Evolutionary conservation across 2,797 vertebrate species (phyloP), one percentile per base, ranked within the genome.

Genomic region (Astyanax mexicanus): DNA sequence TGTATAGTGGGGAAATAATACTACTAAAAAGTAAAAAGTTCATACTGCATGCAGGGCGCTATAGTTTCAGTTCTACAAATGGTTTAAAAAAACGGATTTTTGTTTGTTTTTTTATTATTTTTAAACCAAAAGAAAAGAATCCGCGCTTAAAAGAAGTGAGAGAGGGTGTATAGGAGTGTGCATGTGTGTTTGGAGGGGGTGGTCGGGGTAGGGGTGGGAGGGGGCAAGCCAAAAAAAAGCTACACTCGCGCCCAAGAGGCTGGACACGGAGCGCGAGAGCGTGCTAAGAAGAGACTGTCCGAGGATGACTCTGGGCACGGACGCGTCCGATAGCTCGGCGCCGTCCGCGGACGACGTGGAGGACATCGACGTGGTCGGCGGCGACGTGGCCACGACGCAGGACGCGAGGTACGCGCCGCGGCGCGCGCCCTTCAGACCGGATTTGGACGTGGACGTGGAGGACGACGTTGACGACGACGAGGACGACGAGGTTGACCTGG

Each of bases 341-440:
- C 93, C 96, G 90, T 98, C 97, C 85, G 58, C 32, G 9, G 97
- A 97, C 83, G 94, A 96, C 88, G 91, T 95, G 92, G 97, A 58
- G 55, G 55, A 98, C 92, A 98, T 98, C 87, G 97, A 98, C 78
- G 97, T 98, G 88, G 97, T 98, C 69, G 97, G 97, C 29, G 96
- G 97, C 58, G 95, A 96, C 85, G 84, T 92, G 12, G 90, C 90
- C 7, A 95, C 93, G 47, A 94, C 95, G 69, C 55, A 58, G 29
- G 55, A 58, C 27, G 55, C 13, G 25, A 58, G 55, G 6, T 58
- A 58, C 29, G 55, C 25, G 25, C 25, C 54, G 25, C 25, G 54
- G 15, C 27, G 13, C 27, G 54, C 29, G 55, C 27, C 27, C 5
- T 58, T 58, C 55, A 13, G 27, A 4, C 9, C 55, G 55, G 93